A percentile compares a stretch with the other conserved stretches of the same genome.
These are phyloP conservation scores for Cecidostiba fungosa DNA, from an alignment of 2,888 invertebrate genomes.

Conservation along the genomic window DNA sequence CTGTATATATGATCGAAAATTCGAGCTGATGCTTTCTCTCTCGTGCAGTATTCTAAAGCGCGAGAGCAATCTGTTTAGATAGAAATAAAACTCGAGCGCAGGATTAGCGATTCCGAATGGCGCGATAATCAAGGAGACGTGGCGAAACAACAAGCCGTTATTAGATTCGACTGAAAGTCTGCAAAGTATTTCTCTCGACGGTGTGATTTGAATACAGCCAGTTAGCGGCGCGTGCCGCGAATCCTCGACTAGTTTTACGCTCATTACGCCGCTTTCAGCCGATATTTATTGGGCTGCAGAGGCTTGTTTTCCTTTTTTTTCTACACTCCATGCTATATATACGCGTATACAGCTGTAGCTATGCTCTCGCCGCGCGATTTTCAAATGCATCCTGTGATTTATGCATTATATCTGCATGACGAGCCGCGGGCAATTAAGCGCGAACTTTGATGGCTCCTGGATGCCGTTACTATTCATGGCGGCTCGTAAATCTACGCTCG, in stretches of 20 bases:
- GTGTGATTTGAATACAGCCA: slow-evolving; percentile 80
- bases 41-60: neutral
- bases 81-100: neutral
- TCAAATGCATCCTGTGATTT: neutral
- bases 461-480: slow-evolving; percentile 17
- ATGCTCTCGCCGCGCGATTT: neutral
- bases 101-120: slow-evolving; percentile 45
- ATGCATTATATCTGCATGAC: neutral
- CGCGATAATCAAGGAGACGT: slow-evolving; percentile 46
- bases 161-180: slow-evolving; percentile 35
- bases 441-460: neutral
- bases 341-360: too few relatives aligned
- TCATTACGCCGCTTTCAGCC: slow-evolving; percentile 72
- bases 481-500: slow-evolving; percentile 47
- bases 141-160: slow-evolving; percentile 37
- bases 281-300: slow-evolving; percentile 64
- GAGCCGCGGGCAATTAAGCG: neutral
- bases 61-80: too few relatives aligned
- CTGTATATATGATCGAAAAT: slow-evolving; percentile 7
- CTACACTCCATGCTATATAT: neutral
- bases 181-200: slow-evolving; percentile 76
- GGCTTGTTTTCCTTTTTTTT: neutral
- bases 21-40: neutral
- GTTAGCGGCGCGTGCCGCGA: slow-evolving; percentile 78
- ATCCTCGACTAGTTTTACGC: slow-evolving; percentile 70